Base-by-base conservation (phyloP, 2,888 invertebrate genomes). In the Rhimphoctona megacephalus region DNA sequence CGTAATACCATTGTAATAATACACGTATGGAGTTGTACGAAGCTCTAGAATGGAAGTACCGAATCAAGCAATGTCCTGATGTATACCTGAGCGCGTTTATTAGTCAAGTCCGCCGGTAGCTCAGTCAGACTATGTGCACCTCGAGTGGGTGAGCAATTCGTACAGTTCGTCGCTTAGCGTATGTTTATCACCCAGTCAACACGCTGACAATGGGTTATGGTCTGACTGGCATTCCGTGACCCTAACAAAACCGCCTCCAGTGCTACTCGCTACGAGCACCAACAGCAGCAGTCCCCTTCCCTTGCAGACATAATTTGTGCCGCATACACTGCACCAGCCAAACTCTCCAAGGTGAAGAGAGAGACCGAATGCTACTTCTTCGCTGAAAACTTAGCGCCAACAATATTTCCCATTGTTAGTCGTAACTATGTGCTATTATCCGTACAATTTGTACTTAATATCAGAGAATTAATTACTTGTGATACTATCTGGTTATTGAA, bases 201-300 rank as follows among this genome's bases (percentile, higher is more conserved):
- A 74, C 78, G 85, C 89, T 87, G 85, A 91, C 90, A 90, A 90
- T 90, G 86, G 87, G 88, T 89, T 89, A 89, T 86, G 90, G 90
- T 91, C 88, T 86, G 90, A 86, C 89, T 90, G 83, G 85, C 83
- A 90, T 89, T 89, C 88, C 88, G 73, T 80, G 88, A 87, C 82
- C 80, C 86, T 66, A 86, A 84, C 80, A 87, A 83, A 85, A 79
- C 49, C 57, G 83, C 73, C 67, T 85, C 85, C 83, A 52, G 52
- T 39, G 52, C 11, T 22, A 30, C 61, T 7, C 61, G 61, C 61
- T 61, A 61, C 30, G 30, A 61, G 57, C 57, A 61, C 30, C 30
- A 30, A 14, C 61, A 61, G 30, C 17, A 57, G 25, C 25, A 54
- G 77, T 73, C 85, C 86, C 86, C 88, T 91, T 88, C 85, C 85